Percentiles rank a stretch among this genome's conserved stretches.
Conservation (phyloP, 1,140 invertebrate genomes). For the Drosophila nikananu region DNA sequence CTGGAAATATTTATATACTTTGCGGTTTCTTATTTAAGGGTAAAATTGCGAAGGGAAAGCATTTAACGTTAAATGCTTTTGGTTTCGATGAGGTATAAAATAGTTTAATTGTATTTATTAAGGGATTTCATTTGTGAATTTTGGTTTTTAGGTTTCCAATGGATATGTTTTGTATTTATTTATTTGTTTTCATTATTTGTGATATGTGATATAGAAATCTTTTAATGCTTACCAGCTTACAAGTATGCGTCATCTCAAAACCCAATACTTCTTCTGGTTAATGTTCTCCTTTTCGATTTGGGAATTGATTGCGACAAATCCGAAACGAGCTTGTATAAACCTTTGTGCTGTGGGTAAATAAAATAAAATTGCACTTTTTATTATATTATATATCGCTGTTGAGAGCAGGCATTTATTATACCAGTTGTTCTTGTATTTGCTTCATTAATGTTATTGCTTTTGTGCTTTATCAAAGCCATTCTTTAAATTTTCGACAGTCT, state of each 20-base stretch:
- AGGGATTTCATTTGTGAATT: not conserved
- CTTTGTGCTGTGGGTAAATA: conserved; percentile 39
- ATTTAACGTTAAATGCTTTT: conserved; percentile 16
- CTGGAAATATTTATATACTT: conserved; percentile 28
- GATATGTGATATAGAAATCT: no score
- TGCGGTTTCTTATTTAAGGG: conserved; percentile 26
- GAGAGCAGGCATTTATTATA: conserved; percentile 50
- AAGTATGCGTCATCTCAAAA: not conserved
- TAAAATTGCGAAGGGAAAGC: conserved; percentile 1
- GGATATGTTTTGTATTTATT: not conserved
- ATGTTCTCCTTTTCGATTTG: conserved; percentile 19
- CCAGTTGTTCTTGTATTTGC: conserved; percentile 61
- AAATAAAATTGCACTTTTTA: conserved; percentile 68
- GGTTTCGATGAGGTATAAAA: conserved; percentile 8
- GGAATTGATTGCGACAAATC: conserved; percentile 16
- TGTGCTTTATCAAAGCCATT: conserved; percentile 69
- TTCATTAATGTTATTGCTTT: conserved; percentile 43
- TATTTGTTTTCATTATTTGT: not conserved
- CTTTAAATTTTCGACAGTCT: conserved; percentile 77
- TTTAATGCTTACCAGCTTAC: not conserved
- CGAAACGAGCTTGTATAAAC: conserved; percentile 19
- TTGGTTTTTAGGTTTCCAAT: no score
- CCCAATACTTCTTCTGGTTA: conserved; percentile 4
- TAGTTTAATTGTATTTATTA: conserved; percentile 1
- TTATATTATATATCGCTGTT: conserved; percentile 27